Base-by-base conservation (phyloP, 2,797 vertebrate species). In the Cyclura pinguis region DNA sequence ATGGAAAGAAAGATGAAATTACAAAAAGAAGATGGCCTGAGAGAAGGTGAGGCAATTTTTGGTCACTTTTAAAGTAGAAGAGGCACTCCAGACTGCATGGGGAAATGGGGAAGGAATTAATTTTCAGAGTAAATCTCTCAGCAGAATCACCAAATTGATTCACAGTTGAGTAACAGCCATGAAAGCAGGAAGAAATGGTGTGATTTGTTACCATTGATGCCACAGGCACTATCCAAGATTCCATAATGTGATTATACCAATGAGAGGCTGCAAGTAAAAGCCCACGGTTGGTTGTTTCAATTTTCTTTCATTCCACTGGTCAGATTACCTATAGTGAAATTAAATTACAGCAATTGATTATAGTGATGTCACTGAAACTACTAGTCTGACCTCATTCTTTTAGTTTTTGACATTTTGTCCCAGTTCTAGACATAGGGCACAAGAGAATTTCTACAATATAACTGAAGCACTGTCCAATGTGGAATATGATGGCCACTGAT, bases 21-120 rank as follows among this genome's bases (percentile, higher is more conserved):
- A 20, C 88, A 78, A 67, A 84, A 84, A 50, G 57, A 52, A 78
- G 62, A 64, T 64, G 24, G 5, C 4, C 42, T 4, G 88, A 64
- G 22, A 77, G 55, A 62, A 78, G 88, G 88, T 89, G 42, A 89
- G 81, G 42, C 13, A 67, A 64, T 22, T 84, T 73, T 83, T 62
- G 72, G 32, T 47, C 80, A 76, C 57, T 74, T 35, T 55, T 83
- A 27, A 59, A 38, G 47, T 57, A 82, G 42, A 57, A 52, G 67
- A 55, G 64, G 50, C 27, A 82, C 35, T 35, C 38, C 42, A 73
- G 24, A 22, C 29, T 20, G 8, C 1, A 32, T 52, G 14, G 57
- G 29, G 57, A 6, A 18, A 72, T n/a, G 2, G 52, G 32, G 32
- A 78, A 38, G 16, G 57, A 64, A 72, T 67, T 29, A 69, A 50